Conservation (phyloP, 2,797 vertebrate species). For the Graptemys geographica region DNA sequence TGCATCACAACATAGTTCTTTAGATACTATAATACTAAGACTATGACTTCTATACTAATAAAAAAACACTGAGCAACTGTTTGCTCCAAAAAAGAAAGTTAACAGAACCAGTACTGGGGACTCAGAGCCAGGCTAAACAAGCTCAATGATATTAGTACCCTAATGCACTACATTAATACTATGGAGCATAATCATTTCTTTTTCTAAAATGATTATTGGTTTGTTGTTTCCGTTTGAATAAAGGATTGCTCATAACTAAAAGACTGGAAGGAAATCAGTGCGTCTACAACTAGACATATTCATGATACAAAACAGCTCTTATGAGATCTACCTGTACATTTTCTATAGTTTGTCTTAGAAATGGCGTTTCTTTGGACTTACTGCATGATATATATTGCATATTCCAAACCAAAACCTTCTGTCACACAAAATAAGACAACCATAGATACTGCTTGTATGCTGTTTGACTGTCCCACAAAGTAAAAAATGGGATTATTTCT, state of each 20-base stretch:
- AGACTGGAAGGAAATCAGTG: not conserved
- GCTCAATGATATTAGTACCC: conserved; percentile 5
- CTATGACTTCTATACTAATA: not conserved
- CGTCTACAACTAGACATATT: not conserved
- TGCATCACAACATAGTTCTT: not conserved
- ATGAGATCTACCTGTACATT: not conserved
- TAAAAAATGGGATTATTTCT: not conserved
- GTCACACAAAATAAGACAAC: not conserved
- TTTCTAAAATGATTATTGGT: not conserved
- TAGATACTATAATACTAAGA: not conserved
- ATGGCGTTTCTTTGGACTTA: not conserved
- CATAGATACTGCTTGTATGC: not conserved
- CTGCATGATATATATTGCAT: not conserved
- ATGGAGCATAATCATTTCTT: not conserved
- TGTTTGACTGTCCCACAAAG: not conserved
- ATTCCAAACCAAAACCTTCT: not conserved
- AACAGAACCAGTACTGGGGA: conserved; percentile 30
- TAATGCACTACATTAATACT: conserved; percentile 37
- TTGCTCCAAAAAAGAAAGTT: conserved; percentile 18
- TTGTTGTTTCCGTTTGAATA: no score
- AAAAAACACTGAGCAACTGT: not conserved
- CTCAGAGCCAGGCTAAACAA: not conserved
- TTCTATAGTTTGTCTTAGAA: conserved; percentile 11
- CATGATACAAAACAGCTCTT: not conserved
- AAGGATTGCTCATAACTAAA: not conserved